Evolutionary conservation across 2,797 vertebrate genomes (phyloP).

Genomic region (Enteromius thamalakanensis): DNA sequence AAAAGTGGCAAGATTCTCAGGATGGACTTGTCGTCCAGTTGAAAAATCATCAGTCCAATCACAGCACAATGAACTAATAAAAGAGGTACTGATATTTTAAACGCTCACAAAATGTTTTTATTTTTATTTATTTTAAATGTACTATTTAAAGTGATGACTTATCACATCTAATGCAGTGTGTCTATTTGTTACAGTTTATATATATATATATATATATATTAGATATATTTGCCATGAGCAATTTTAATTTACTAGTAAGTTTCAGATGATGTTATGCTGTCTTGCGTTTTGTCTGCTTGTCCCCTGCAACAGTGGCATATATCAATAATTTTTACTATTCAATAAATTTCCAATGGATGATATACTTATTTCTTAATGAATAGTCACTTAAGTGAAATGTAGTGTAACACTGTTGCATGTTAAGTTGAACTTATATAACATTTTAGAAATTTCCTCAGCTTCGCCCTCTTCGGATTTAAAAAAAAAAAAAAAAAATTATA

Average conservation of each 20-base stretch:
- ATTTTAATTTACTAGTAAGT: not conserved
- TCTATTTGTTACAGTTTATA: conserved; percentile 12
- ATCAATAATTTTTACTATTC: not conserved
- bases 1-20: conserved; percentile 36
- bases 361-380: not conserved
- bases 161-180: conserved; percentile 46
- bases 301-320: not conserved
- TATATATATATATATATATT: too few relatives aligned
- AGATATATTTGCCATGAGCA: not conserved
- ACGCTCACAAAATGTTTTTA: not conserved
- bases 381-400: not conserved
- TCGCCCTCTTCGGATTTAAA: not conserved
- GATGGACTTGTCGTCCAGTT: conserved; percentile 30
- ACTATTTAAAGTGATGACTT: conserved; percentile 24
- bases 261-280: not conserved
- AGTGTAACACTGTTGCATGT: not conserved
- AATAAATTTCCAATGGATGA: not conserved
- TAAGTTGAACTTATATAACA: not conserved
- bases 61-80: conserved; percentile 26
- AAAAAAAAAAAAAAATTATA: too few relatives aligned
- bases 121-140: not conserved
- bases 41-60: conserved; percentile 7
- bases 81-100: conserved; percentile 28
- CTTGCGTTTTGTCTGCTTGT: not conserved
- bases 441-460: not conserved